Evolutionary conservation across 2,113 vertebrate species (phyloP).

Genomic region (Aspidoscelis tigris): DNA sequence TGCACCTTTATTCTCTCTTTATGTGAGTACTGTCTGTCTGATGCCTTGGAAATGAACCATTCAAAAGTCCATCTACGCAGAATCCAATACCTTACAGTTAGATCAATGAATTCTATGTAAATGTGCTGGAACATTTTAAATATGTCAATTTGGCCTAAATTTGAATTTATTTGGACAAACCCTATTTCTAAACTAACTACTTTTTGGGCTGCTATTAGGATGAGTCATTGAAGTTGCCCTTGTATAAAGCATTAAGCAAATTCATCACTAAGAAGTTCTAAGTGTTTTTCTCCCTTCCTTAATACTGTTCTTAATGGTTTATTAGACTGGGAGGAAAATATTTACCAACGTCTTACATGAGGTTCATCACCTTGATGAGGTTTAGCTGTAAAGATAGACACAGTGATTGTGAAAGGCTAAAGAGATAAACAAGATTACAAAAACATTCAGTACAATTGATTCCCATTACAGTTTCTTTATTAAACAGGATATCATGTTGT

Average conservation of each 20-base stretch:
- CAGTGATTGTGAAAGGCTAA: conserved; percentile 1
- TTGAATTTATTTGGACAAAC: no score
- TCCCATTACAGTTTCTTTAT: conserved; percentile 9
- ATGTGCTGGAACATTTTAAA: no score
- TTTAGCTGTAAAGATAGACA: conserved; percentile 14
- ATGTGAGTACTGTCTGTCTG: no score
- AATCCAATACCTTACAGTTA: no score
- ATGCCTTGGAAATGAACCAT: no score
- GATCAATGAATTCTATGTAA: no score
- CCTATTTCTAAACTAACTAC: neutral
- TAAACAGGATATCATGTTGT: neutral
- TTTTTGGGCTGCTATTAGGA: neutral
- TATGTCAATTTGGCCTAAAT: no score
- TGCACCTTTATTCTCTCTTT: no score
- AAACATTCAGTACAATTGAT: conserved; percentile 2
- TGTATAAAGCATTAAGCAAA: conserved; percentile 1
- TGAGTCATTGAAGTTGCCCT: neutral
- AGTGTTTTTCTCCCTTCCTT: neutral
- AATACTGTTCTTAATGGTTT: conserved; percentile 17
- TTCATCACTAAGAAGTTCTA: neutral
- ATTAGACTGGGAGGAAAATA: conserved; percentile 18
- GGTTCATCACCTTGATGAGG: conserved; percentile 7
- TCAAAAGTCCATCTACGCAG: no score
- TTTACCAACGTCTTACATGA: conserved; percentile 17
- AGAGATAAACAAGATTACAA: conserved; percentile 11